Conservation (phyloP, 2,797 vertebrate genomes). For the Eptatretus atami region DNA sequence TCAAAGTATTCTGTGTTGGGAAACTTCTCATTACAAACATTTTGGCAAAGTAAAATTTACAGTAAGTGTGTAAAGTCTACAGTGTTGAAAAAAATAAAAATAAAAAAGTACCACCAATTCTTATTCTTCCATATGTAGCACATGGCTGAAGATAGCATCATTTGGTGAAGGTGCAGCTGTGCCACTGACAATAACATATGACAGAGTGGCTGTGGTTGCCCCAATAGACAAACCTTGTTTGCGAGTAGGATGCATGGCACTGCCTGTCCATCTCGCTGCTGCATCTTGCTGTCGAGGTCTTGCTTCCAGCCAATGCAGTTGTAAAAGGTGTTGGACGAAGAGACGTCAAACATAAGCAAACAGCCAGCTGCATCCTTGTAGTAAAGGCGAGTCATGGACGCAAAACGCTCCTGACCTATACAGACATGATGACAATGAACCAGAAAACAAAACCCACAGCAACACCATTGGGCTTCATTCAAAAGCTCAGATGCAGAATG, state of each 20-base stretch:
- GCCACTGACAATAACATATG: neutral
- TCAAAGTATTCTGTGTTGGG: too few species aligned
- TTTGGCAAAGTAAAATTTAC: neutral
- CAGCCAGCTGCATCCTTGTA: constrained; percentile 37
- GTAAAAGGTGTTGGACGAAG: constrained; percentile 23
- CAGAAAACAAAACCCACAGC: too few species aligned
- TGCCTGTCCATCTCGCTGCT: constrained; percentile 17
- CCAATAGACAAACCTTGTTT: constrained; percentile 24
- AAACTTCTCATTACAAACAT: too few species aligned
- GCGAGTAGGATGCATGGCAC: constrained; percentile 45
- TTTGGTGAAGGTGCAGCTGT: neutral
- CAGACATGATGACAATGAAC: neutral
- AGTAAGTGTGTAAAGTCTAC: neutral
- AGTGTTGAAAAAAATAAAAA: neutral
- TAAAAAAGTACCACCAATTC: neutral
- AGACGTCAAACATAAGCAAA: constrained; percentile 38
- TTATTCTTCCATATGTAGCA: too few species aligned
- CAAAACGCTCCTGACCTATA: constrained; percentile 41
- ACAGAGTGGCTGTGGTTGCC: rapidly evolving
- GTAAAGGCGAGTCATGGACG: constrained; percentile 46
- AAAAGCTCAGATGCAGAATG: too few species aligned
- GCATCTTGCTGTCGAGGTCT: constrained; percentile 35
- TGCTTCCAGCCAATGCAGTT: constrained; percentile 38
- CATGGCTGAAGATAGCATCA: too few species aligned
- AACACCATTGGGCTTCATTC: too few species aligned